phyloP scores from a whole-genome alignment of 2,888 invertebrate species.

The Pachliopta kotzebuea region DNA sequence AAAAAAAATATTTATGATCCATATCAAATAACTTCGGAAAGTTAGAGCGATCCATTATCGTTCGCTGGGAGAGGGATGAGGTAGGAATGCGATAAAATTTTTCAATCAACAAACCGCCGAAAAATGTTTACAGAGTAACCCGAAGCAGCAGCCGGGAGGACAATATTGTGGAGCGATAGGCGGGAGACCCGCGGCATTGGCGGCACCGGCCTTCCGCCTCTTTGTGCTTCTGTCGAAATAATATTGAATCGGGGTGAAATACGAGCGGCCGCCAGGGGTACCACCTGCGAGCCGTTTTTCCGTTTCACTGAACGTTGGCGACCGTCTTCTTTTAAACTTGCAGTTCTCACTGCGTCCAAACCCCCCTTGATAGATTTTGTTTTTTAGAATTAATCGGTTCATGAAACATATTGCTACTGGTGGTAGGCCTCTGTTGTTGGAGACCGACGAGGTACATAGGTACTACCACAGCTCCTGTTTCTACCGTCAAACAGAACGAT shows the following conservation, averaged over 20 bases:
- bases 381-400: neutral
- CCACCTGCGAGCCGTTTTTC: slow-evolving; percentile 73
- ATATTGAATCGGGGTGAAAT: slow-evolving; percentile 78
- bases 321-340: slow-evolving; percentile 65
- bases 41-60: slow-evolving; percentile 63
- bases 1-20: slow-evolving; percentile 17
- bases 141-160: slow-evolving; percentile 66
- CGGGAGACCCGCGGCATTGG: slow-evolving; percentile 63
- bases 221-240: slow-evolving; percentile 77
- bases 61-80: slow-evolving; percentile 54
- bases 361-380: slow-evolving; percentile 36
- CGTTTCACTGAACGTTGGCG: slow-evolving; percentile 69
- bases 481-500: too few species aligned
- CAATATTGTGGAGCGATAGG: slow-evolving; percentile 74
- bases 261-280: slow-evolving; percentile 69
- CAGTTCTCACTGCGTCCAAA: slow-evolving; percentile 41
- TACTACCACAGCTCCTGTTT: too few species aligned
- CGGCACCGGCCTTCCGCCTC: slow-evolving; percentile 68
- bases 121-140: slow-evolving; percentile 79
- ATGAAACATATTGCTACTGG: too few species aligned
- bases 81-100: slow-evolving; percentile 70
- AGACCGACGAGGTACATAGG: too few species aligned
- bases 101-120: slow-evolving; percentile 77
- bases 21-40: slow-evolving; percentile 25
- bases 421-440: too few species aligned